These are phyloP conservation scores for Hemistola chrysoprasaria DNA, from an alignment of 2,888 invertebrate species.

Conservation along the genomic window DNA sequence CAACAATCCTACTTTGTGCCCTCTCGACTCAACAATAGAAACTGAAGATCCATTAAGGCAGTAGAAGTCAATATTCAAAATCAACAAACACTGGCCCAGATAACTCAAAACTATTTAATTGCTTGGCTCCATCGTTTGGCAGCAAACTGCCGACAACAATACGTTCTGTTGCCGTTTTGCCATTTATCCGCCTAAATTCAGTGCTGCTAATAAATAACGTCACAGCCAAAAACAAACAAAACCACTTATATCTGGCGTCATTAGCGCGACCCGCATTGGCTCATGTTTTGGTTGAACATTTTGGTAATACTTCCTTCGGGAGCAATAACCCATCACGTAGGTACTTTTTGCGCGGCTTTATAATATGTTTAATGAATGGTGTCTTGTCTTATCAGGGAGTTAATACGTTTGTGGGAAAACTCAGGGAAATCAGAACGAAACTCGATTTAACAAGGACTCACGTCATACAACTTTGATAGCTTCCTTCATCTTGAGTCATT, in stretches of 20 bases:
- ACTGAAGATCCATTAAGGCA: neutral
- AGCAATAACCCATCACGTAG: conserved; percentile 25
- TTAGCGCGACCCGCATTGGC: conserved; percentile 33
- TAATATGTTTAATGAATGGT: conserved; percentile 23
- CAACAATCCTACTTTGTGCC: too few species aligned
- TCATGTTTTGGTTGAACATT: conserved; percentile 26
- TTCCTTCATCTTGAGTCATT: too few species aligned
- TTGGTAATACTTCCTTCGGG: conserved; percentile 33
- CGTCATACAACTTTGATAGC: too few species aligned
- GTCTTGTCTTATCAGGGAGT: too few species aligned
- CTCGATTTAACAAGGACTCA: too few species aligned
- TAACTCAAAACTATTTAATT: conserved; percentile 24
- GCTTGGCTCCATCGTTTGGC: conserved; percentile 13
- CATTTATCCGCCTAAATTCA: conserved; percentile 47
- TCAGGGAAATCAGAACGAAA: too few species aligned
- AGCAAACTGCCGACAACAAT: conserved; percentile 23
- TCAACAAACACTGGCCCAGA: conserved; percentile 5
- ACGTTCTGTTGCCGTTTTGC: conserved; percentile 38
- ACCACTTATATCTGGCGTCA: conserved; percentile 51
- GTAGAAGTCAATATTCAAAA: conserved; percentile 3
- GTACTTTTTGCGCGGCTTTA: conserved; percentile 30
- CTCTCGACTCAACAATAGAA: neutral
- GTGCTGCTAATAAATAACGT: conserved; percentile 51
- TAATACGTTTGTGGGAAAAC: too few species aligned
- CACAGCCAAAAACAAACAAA: conserved; percentile 54